Evolutionary conservation across 2,113 vertebrate species (phyloP), one percentile per base, ranked within the genome.

Genomic region (Nasalis larvatus): DNA sequence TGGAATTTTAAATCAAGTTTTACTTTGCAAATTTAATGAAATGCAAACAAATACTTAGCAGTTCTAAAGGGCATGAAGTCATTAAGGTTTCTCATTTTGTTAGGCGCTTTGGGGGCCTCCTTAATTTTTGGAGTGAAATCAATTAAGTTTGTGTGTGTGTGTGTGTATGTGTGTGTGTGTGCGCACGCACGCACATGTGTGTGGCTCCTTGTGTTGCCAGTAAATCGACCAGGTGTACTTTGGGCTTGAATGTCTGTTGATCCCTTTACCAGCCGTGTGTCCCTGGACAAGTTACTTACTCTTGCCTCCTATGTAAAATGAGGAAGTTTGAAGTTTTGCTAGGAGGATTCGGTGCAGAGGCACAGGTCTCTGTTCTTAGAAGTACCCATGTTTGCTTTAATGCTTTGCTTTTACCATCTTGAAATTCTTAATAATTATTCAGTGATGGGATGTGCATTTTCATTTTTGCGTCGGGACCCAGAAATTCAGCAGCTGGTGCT

Each of bases 11-110:
- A 95, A 94, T 96, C 91, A 58, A 94, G 23, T 97, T 32, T 95
- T 84, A 89, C 88, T 98, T 98, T 91, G 93, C 87, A 97, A 96
- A 97, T 97, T 94, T 95, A 97, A 98, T 98, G 95, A 97, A 97
- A 87, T 52, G 77, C 97, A 94, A 98, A 91, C n/a, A 97, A 98
- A 97, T 95, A 96, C 58, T 97, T 98, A 98, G 89, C 87, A 95
- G 96, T 93, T 94, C 94, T 96, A 90, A 58, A 71, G 96, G 97
- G 89, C 45, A 90, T 86, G 95, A 96, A 93, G 97, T 97, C 96
- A 97, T 98, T 91, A 98, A 91, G 95, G 8, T 91, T 96, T 97
- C 96, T 97, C 97, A 98, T 98, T 98, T 97, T 92, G 69, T 91
- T 56, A 82, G 96, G 89, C 0, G 66, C 95, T 98, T 97, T 97